These are phyloP conservation scores for Laspeyria flexula DNA, from an alignment of 2,888 invertebrate genomes.

Conservation along the genomic window DNA sequence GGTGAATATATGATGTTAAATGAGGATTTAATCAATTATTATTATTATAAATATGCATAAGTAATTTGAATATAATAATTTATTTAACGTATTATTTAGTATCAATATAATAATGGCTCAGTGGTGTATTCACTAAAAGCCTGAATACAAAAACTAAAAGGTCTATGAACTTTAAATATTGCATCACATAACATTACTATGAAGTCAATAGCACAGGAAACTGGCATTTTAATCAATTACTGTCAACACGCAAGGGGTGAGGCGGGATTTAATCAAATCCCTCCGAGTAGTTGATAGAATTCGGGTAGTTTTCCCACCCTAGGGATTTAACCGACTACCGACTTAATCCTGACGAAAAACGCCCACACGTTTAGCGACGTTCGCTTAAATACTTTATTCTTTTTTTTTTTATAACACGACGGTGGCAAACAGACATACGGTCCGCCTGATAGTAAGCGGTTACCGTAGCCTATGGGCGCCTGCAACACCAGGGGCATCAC, in stretches of 20 bases:
- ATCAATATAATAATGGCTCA: too few relatives aligned
- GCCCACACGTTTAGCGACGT: conserved; percentile 79
- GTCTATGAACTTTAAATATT: conserved; percentile 7
- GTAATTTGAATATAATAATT: too few relatives aligned
- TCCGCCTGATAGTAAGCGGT: too few relatives aligned
- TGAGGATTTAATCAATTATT: too few relatives aligned
- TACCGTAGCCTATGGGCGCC: too few relatives aligned
- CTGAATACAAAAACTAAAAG: neutral
- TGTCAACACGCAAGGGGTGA: conserved; percentile 81
- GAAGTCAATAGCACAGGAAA: conserved; percentile 28
- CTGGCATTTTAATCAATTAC: conserved; percentile 78
- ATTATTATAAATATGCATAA: too few relatives aligned
- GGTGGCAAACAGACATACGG: too few relatives aligned
- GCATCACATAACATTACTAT: conserved; percentile 3
- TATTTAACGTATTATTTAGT: too few relatives aligned
- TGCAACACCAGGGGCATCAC: too few relatives aligned
- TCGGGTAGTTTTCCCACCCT: conserved; percentile 75
- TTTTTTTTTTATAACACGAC: too few relatives aligned
- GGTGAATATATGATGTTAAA: too few relatives aligned
- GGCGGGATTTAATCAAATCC: conserved; percentile 79
- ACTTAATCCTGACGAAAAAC: conserved; percentile 70
- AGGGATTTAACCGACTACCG: conserved; percentile 54
- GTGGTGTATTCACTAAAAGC: too few relatives aligned
- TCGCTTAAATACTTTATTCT: conserved; percentile 73
- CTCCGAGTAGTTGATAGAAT: conserved; percentile 74